Evolutionary conservation across 2,797 vertebrate species (phyloP).

Genomic region (Mus spretus): DNA sequence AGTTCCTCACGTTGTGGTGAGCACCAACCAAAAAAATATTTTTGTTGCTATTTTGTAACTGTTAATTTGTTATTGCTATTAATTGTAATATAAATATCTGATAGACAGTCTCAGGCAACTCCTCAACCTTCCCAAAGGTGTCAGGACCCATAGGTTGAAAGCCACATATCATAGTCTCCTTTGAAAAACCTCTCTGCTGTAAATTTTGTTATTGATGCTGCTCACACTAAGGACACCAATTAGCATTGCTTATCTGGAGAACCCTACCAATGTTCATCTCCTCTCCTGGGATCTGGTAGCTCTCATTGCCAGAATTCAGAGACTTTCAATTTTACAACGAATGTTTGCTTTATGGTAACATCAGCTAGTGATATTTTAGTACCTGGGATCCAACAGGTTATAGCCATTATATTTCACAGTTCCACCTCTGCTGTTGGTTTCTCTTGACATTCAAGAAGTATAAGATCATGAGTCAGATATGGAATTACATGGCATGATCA

Average conservation of each 20-base stretch:
- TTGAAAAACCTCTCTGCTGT: neutral
- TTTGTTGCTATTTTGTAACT: neutral
- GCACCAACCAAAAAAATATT: neutral
- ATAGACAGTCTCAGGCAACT: neutral
- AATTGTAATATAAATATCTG: neutral
- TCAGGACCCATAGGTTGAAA: neutral
- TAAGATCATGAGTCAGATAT: neutral
- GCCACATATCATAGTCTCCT: neutral
- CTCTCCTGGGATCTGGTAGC: neutral
- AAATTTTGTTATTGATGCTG: neutral
- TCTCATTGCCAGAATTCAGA: neutral
- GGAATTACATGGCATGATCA: neutral
- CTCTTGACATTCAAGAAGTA: neutral
- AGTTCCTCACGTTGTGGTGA: neutral
- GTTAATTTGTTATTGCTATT: neutral
- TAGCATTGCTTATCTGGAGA: neutral
- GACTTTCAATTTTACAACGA: neutral
- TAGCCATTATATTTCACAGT: neutral
- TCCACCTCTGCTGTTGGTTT: neutral
- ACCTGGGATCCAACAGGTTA: neutral
- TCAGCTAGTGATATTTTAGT: neutral
- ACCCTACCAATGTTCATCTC: neutral
- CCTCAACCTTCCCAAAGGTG: neutral
- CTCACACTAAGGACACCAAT: neutral
- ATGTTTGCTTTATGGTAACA: neutral